Percentiles rank a stretch among this genome's conserved stretches.
These are phyloP conservation scores for Scolopax mira DNA, from an alignment of 2,113 vertebrate genomes.

Conservation along the genomic window DNA sequence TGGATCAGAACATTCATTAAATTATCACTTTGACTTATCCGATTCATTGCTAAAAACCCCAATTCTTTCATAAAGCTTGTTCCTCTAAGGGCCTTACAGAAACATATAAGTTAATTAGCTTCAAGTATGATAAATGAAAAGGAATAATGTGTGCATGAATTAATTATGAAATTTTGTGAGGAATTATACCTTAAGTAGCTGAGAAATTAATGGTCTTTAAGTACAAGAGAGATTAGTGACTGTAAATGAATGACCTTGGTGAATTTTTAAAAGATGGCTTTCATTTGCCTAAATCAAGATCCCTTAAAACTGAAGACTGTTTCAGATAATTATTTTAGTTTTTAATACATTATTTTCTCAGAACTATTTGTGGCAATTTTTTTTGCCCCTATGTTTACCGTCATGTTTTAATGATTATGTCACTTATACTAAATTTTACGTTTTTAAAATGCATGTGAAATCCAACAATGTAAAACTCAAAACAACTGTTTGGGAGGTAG, in stretches of 20 bases:
- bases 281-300: neutral
- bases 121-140: neutral
- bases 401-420: neutral
- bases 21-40: neutral
- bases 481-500: neutral
- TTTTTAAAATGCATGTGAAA: neutral
- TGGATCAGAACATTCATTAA: neutral
- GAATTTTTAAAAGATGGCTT: neutral
- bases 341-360: neutral
- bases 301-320: neutral
- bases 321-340: neutral
- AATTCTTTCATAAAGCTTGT: neutral
- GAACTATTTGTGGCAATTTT: neutral
- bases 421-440: neutral
- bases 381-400: neutral
- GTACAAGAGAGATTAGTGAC: neutral
- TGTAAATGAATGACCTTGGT: neutral
- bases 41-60: fast-evolving
- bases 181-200: neutral
- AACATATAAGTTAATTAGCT: neutral
- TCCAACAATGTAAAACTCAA: neutral
- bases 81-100: neutral
- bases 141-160: neutral
- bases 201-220: neutral
- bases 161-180: neutral